Evolutionary conservation across 2,797 vertebrate species (phyloP).

Genomic region (Myripristis murdjan): DNA sequence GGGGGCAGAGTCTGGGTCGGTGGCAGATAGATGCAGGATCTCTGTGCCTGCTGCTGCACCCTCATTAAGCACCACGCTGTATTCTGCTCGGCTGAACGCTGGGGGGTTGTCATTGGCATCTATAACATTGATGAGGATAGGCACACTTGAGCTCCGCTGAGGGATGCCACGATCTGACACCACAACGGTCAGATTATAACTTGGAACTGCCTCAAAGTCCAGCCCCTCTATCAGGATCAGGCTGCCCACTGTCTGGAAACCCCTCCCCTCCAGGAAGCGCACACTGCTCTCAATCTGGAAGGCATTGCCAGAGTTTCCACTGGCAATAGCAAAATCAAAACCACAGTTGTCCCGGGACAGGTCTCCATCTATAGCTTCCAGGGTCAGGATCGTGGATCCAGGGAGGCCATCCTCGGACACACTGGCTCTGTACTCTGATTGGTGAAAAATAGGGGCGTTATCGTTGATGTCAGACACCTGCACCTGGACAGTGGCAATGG

Average conservation of each 20-base stretch:
- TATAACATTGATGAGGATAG: slow-evolving; percentile 88
- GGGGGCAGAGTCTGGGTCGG: slow-evolving; percentile 92
- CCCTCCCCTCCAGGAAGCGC: slow-evolving; percentile 86
- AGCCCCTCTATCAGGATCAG: slow-evolving; percentile 92
- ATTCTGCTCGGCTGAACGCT: slow-evolving; percentile 89
- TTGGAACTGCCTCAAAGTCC: slow-evolving; percentile 91
- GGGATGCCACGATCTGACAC: slow-evolving; percentile 94
- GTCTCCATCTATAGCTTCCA: slow-evolving; percentile 93
- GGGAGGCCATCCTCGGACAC: slow-evolving; percentile 92
- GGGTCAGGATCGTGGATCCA: slow-evolving; percentile 91
- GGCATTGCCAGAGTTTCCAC: slow-evolving; percentile 91
- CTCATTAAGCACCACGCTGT: slow-evolving; percentile 89
- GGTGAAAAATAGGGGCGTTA: slow-evolving; percentile 92
- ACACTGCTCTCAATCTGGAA: slow-evolving; percentile 96
- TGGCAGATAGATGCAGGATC: slow-evolving; percentile 91
- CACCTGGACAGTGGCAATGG: slow-evolving; percentile 90
- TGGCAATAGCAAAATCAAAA: slow-evolving; percentile 95
- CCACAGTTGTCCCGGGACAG: slow-evolving; percentile 90
- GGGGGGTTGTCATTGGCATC: slow-evolving; percentile 96
- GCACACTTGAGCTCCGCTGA: slow-evolving; percentile 90
- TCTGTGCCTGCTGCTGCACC: slow-evolving; percentile 88
- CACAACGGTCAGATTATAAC: slow-evolving; percentile 93
- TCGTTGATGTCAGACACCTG: slow-evolving; percentile 94
- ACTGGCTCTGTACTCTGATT: slow-evolving; percentile 87
- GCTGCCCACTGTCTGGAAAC: slow-evolving; percentile 89